Evolutionary conservation across 2,797 vertebrate species (phyloP), one percentile per base, ranked within the genome.

Genomic region (Enteromius thamalakanensis): DNA sequence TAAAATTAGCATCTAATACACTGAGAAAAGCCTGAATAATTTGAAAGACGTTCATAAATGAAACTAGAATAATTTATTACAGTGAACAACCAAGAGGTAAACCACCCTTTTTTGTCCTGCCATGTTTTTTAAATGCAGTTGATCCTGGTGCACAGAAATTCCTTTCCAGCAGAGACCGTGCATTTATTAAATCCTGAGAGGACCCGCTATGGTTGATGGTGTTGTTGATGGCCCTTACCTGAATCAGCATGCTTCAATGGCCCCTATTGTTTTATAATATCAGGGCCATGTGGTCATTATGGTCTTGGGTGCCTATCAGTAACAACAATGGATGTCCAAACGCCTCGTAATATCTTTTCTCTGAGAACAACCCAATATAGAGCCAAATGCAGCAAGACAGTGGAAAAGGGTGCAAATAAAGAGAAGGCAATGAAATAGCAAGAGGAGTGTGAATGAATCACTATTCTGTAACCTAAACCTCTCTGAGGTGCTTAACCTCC

Each of bases 401-500:
- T 71, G 58, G 62, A 64, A 78, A n/a, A 60, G 19, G 47, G 19
- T 42, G 67, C 40, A 76, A 72, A 65, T 69, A 34, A 47, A 81
- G 40, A 55, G 45, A 60, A n/a, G 40, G 11, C 51, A 23, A 65
- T 6, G 29, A 51, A 77, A 45, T 23, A n/a, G 32, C 45, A 53
- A 64, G 29, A 29, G n/a, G 29, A 79, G 68, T 42, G 37, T 70
- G 21, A 86, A 78, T 76, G 60, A 67, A 79, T 80, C 85, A 40
- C 82, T 81, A 49, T 23, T 14, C 55, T 74, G 82, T 49, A 84
- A 84, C 85, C 89, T 90, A 89, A 91, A 90, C 82, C 89, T 86
- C 86, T 91, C 88, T 88, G 90, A 90, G 89, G 81, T 83, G 88
- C 37, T 85, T 89, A 87, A 80, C 87, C 88, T 89, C 87, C 64